Evolutionary conservation across 30 jellyfish, hydroid and myxozoan genomes (phyloP).

Genomic region (Clytia hemisphaerica): DNA sequence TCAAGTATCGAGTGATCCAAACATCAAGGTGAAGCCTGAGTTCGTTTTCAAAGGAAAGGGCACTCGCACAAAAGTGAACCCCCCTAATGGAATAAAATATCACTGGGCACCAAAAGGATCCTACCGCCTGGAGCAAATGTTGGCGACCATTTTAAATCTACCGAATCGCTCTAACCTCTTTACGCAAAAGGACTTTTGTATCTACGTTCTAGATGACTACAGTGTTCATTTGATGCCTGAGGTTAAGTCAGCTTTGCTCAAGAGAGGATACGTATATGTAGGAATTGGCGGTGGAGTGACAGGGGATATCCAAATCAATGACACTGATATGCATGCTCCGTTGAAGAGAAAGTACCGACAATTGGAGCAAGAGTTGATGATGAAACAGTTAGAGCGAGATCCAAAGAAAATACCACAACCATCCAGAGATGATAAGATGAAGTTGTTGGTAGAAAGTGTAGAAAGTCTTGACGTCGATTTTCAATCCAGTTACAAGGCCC

Average conservation of each 20-base stretch:
- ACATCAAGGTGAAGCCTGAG: not conserved
- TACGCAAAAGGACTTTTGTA: not conserved
- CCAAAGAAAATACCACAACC: constrained; percentile 15
- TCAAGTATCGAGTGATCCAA: not conserved
- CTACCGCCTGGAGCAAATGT: constrained; percentile 8
- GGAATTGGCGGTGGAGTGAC: constrained; percentile 9
- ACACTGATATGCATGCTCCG: constrained; percentile 2
- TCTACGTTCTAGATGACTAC: constrained; percentile 14
- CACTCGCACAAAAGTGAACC: not conserved
- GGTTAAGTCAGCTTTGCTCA: constrained; percentile 28
- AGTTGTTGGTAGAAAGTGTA: not conserved
- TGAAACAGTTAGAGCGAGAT: too few species aligned
- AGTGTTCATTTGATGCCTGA: constrained; percentile 66
- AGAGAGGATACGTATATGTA: constrained; percentile 6
- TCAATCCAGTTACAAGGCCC: not conserved
- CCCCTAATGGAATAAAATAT: not conserved
- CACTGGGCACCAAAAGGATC: constrained; percentile 20
- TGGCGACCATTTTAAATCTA: constrained; percentile 4
- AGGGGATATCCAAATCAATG: constrained; percentile 42
- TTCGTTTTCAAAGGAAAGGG: not conserved
- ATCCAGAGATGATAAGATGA: constrained; percentile 7
- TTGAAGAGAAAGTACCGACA: not conserved
- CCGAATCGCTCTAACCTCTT: not conserved
- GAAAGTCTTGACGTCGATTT: not conserved
- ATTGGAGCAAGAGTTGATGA: not conserved